Conservation (phyloP, 2,888 invertebrate genomes). For the Oscheius sp. region DNA sequence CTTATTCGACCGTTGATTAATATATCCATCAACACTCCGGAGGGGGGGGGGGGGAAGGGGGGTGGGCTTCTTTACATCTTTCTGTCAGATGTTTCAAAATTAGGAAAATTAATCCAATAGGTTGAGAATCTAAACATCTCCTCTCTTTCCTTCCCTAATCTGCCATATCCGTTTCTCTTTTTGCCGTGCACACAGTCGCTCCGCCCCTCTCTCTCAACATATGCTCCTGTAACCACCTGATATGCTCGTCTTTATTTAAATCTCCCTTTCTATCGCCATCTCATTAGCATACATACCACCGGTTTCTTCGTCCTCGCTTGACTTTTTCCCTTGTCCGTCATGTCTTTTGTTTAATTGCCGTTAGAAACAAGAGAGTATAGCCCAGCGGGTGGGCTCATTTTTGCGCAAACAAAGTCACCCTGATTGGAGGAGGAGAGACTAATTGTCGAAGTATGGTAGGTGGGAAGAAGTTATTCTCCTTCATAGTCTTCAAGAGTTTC, state of each 20-base stretch:
- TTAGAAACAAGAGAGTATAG: background rate
- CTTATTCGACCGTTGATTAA: too few species aligned
- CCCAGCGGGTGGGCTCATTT: conserved; percentile 23
- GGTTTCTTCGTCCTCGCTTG: background rate
- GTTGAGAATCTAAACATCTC: too few species aligned
- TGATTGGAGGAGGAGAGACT: background rate
- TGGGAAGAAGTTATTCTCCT: too few species aligned
- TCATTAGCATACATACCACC: background rate
- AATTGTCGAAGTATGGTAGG: background rate
- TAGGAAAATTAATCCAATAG: too few species aligned
- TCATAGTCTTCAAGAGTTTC: background rate
- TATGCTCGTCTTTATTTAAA: too few species aligned
- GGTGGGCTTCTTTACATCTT: too few species aligned
- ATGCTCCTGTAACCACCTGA: background rate
- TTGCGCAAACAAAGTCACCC: conserved; percentile 22
- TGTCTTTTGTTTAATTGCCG: conserved; percentile 6
- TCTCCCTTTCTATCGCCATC: too few species aligned
- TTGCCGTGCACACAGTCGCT: background rate
- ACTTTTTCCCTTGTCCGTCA: background rate
- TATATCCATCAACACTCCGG: too few species aligned
- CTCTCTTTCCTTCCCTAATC: too few species aligned
- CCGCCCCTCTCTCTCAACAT: background rate
- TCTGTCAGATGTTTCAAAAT: too few species aligned
- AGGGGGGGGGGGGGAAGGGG: too few species aligned
- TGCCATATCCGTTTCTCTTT: background rate